These are phyloP conservation scores for Hirudo medicinalis DNA, from an alignment of 1,140 invertebrate species.

Conservation along the genomic window DNA sequence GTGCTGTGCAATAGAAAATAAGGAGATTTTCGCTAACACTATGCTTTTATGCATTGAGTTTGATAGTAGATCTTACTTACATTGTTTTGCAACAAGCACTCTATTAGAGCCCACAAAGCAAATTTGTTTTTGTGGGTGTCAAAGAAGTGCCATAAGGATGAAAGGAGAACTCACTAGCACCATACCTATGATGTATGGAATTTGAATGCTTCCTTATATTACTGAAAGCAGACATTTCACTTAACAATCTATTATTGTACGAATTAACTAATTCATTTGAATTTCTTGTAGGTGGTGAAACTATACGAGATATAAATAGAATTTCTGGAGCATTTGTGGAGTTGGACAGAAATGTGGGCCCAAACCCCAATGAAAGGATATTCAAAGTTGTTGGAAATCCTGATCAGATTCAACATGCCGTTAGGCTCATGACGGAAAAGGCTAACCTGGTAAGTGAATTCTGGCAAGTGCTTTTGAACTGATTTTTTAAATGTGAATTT, in stretches of 20 bases:
- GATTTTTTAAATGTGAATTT: neutral
- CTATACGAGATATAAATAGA: constrained; percentile 81
- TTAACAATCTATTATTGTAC: too few species aligned
- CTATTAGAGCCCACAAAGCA: too few species aligned
- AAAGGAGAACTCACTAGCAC: neutral
- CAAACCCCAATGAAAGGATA: constrained; percentile 38
- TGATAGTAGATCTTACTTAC: neutral
- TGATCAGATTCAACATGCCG: constrained; percentile 84
- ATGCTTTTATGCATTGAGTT: neutral
- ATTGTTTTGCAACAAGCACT: too few species aligned
- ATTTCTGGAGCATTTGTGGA: constrained; percentile 83
- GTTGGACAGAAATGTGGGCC: constrained; percentile 37
- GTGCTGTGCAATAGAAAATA: neutral
- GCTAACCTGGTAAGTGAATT: constrained; percentile 30
- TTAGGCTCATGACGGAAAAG: constrained; percentile 44
- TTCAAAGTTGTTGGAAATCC: constrained; percentile 59
- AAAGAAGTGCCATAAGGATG: too few species aligned
- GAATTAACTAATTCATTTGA: too few species aligned
- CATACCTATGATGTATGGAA: neutral
- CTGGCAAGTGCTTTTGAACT: too few species aligned
- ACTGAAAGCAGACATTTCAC: too few species aligned
- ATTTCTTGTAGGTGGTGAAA: constrained; percentile 58
- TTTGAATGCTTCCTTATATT: neutral
- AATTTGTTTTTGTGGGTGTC: too few species aligned
- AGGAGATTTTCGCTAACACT: constrained; percentile 1